Evolutionary conservation across 2,888 invertebrate genomes (phyloP).

Genomic region (Drosophila bunnanda): DNA sequence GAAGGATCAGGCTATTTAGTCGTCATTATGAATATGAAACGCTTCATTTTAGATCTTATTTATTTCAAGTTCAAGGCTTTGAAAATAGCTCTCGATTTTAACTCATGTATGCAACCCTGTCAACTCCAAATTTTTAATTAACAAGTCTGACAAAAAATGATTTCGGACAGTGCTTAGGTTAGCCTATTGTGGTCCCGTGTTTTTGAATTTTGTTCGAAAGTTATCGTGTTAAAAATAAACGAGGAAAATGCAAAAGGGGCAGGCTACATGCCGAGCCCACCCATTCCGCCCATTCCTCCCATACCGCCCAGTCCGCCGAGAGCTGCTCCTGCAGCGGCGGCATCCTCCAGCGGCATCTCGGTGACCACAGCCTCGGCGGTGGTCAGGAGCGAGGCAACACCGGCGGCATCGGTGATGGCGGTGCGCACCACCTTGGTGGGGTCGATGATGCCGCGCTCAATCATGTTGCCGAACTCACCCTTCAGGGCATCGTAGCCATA

Average conservation of each 20-base stretch:
- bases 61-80: background rate
- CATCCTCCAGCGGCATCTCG: slow-evolving; percentile 95
- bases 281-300: slow-evolving; percentile 53
- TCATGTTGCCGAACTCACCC: slow-evolving; percentile 96
- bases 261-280: slow-evolving; percentile 59
- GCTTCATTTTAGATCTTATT: background rate
- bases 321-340: slow-evolving; percentile 39
- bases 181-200: background rate
- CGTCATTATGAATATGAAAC: too few species aligned
- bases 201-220: background rate
- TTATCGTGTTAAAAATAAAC: background rate
- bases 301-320: slow-evolving; percentile 50
- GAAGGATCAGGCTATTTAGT: background rate
- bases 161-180: background rate
- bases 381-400: slow-evolving; percentile 96
- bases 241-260: too few species aligned
- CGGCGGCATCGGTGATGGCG: slow-evolving; percentile 97
- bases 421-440: slow-evolving; percentile 97
- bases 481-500: slow-evolving; percentile 96
- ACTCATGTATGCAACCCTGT: background rate
- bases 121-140: background rate
- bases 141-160: background rate
- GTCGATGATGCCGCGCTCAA: slow-evolving; percentile 97
- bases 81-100: background rate
- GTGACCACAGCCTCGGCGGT: slow-evolving; percentile 98